Evolutionary conservation across 2,888 invertebrate species (phyloP), one percentile per base, ranked within the genome.

Genomic region (Dysmachus trigonus): DNA sequence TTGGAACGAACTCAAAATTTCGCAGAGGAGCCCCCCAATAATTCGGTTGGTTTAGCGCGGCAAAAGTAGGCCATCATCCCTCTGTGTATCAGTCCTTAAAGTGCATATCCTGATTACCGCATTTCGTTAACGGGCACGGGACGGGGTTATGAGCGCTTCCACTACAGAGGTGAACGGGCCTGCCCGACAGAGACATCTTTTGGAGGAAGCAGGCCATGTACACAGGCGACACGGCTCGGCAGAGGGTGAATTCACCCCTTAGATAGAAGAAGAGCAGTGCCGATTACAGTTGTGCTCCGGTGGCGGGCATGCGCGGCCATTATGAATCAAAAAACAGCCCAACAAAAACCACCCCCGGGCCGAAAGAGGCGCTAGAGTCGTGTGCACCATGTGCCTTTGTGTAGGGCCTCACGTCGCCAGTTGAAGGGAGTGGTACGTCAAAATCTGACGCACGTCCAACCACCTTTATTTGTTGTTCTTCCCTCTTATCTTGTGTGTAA

Each of bases 401-500:
- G 53, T 83, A 83, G 83, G 88, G 87, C 88, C 88, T 88, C 88
- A 88, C 88, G 88, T 89, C 89, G 90, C 90, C 90, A 91, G 91
- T 91, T 91, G 92, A 91, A 93, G 92, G 90, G 93, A 93, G 91
- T 91, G 93, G 90, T 92, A 92, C 90, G 91, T 91, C 91, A 91
- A 91, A 91, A 90, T 91, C 91, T 92, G 92, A 92, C 92, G 92
- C 92, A 92, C 92, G 72, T 72, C 53, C 72, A 83, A 83, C 83
- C 83, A 72, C 72, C 62, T 83, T 83, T 83, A 72, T 83, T 83
- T 83, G 41, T 83, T 83, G 41, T 83, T 83, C 71, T 83, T 72
- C 83, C 72, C 72, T 83, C 72, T 72, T 83, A 35, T 27, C 30
- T 83, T 72, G 83, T 83, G 83, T 72, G 83, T 83, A 72, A 83